These are phyloP conservation scores for Tortricodes alternella DNA, from an alignment of 2,888 invertebrate species.

Conservation along the genomic window DNA sequence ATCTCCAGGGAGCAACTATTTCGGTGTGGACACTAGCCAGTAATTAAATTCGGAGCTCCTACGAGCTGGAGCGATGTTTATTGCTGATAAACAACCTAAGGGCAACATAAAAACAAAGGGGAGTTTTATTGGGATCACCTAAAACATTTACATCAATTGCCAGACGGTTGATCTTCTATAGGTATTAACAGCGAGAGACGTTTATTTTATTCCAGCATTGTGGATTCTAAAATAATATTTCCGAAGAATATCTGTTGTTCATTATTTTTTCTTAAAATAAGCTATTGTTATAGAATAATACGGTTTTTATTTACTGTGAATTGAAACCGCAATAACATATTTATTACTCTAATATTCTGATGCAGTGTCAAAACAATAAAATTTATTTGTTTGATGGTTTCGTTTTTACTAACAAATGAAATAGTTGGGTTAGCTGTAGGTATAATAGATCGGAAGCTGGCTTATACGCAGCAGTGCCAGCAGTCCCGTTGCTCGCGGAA, in stretches of 20 bases:
- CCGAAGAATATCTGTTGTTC: conserved; percentile 2
- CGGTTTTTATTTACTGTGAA: background rate
- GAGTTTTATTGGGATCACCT: conserved; percentile 26
- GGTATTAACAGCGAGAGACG: background rate
- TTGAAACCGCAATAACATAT: conserved; percentile 7
- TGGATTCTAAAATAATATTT: background rate
- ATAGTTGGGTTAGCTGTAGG: conserved; percentile 25
- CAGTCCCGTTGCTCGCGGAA: conserved; percentile 76
- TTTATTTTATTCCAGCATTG: background rate
- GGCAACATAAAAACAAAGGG: conserved; percentile 54
- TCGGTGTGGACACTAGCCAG: conserved; percentile 53
- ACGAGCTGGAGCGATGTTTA: conserved; percentile 42
- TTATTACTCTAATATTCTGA: conserved; percentile 8
- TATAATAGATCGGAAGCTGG: conserved; percentile 39
- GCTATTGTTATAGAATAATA: background rate
- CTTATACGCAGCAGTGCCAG: conserved; percentile 63
- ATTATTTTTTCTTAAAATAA: conserved; percentile 11
- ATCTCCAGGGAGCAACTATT: conserved; percentile 44
- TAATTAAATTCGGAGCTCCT: conserved; percentile 68
- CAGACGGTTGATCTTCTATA: conserved; percentile 12
- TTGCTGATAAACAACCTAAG: conserved; percentile 44
- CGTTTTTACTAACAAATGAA: conserved; percentile 20
- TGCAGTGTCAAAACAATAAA: conserved; percentile 5
- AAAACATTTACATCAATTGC: conserved; percentile 21
- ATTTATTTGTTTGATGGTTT: conserved; percentile 6